Evolutionary conservation across 2,113 vertebrate genomes (phyloP).

Genomic region (Podarcis cretensis): DNA sequence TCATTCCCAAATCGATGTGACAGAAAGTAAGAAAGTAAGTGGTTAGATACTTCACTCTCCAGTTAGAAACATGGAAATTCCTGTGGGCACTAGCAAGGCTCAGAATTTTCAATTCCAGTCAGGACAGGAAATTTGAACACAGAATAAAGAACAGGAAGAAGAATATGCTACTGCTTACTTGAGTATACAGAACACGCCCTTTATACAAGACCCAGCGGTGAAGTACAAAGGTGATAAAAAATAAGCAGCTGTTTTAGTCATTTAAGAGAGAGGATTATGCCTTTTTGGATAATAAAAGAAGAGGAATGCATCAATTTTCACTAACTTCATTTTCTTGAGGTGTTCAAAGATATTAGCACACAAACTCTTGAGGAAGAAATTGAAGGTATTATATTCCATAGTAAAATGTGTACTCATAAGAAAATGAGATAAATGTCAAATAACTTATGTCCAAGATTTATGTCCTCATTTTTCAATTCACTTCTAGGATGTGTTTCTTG

Average conservation of each 20-base stretch:
- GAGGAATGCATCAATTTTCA: not conserved
- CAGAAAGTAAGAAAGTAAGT: rapidly evolving
- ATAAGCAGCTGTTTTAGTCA: not conserved
- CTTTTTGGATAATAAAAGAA: not conserved
- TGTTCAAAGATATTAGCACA: not conserved
- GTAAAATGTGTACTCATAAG: not conserved
- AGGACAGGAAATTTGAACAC: not conserved
- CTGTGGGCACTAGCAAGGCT: not conserved
- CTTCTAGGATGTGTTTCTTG: not conserved
- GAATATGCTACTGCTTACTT: not conserved
- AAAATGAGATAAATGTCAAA: not conserved
- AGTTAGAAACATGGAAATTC: not conserved
- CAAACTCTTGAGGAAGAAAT: not conserved
- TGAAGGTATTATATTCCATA: not conserved
- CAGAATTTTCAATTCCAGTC: not conserved
- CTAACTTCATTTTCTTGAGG: not conserved
- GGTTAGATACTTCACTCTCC: not conserved
- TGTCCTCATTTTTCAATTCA: not conserved
- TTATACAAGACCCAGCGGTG: not conserved
- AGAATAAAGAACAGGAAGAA: not conserved
- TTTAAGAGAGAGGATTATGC: not conserved
- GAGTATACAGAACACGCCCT: not conserved
- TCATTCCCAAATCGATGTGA: too few relatives aligned
- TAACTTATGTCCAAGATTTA: not conserved
- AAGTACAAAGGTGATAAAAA: not conserved